phyloP scores from a whole-genome alignment of 2,888 invertebrate genomes.

The Thymelicus sylvestris region DNA sequence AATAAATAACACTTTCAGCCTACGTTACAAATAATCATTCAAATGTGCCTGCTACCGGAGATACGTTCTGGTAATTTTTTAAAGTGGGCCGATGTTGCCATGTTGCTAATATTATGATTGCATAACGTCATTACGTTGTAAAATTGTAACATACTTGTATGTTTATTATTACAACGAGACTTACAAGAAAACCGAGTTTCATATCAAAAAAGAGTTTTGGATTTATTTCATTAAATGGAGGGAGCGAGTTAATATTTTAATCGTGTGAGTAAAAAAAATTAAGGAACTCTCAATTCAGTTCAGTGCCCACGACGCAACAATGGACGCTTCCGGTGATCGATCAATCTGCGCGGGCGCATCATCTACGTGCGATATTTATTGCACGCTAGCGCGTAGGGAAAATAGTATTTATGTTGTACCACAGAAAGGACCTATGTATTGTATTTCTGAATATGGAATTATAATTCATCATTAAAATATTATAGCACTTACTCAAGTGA shows the following conservation, averaged over 20 bases:
- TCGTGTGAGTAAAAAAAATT: constrained; percentile 12
- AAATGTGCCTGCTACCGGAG: constrained; percentile 50
- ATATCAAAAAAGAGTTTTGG: neutral
- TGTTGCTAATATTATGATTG: constrained; percentile 25
- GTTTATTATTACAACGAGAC: too few relatives aligned
- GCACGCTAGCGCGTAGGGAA: neutral
- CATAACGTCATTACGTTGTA: constrained; percentile 14
- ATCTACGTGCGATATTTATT: constrained; percentile 20
- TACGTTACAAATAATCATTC: constrained; percentile 24
- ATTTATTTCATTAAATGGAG: neutral
- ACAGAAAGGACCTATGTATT: neutral
- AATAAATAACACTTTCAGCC: neutral
- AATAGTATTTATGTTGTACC: neutral
- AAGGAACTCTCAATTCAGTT: constrained; percentile 52
- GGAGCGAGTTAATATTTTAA: neutral
- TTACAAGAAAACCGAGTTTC: neutral
- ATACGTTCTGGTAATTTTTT: constrained; percentile 57
- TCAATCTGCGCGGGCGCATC: constrained; percentile 64
- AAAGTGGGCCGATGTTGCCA: constrained; percentile 20
- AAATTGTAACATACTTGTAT: neutral
- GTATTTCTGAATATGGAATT: neutral
- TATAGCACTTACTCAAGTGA: neutral
- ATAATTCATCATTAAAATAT: neutral
- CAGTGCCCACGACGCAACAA: constrained; percentile 45
- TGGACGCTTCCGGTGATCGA: constrained; percentile 66